Percentiles rank a stretch among this genome's conserved stretches.
Conservation (phyloP, 2,113 vertebrate genomes). For the Pholis gunnellus region DNA sequence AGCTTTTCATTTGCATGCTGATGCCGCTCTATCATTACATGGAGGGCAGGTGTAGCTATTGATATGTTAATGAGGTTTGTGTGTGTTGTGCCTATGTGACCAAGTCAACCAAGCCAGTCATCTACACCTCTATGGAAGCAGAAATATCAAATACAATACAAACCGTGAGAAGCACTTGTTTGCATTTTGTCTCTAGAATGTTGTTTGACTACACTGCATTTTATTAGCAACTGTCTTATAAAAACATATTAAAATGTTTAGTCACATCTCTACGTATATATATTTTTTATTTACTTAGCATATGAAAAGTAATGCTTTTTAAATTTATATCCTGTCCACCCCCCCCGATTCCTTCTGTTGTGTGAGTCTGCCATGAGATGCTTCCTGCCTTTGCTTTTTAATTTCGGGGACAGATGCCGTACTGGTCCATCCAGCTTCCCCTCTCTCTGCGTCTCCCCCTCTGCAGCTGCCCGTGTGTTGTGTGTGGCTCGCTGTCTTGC, state of each 20-base stretch:
- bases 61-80: constrained; percentile 68
- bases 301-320: not conserved
- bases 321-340: not conserved
- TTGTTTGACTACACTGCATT: not conserved
- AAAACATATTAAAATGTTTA: not conserved
- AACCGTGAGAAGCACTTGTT: not conserved
- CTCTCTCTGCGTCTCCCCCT: constrained; percentile 27
- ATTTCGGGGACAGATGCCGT: not conserved
- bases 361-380: not conserved
- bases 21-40: constrained; percentile 62
- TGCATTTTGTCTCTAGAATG: not conserved
- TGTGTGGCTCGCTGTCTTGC: constrained; percentile 65
- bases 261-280: not conserved
- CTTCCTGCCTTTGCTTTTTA: not conserved
- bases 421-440: not conserved
- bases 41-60: constrained; percentile 74
- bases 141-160: constrained; percentile 9
- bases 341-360: not conserved
- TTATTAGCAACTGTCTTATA: not conserved
- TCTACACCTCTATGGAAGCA: not conserved
- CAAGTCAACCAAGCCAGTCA: constrained; percentile 31
- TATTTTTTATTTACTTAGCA: not conserved
- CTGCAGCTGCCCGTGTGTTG: constrained; percentile 54
- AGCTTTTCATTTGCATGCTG: constrained; percentile 67
- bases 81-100: constrained; percentile 57